Evolutionary conservation across 2,888 invertebrate species (phyloP), one percentile per base, ranked within the genome.

Genomic region (Ischnus inquisitorius): DNA sequence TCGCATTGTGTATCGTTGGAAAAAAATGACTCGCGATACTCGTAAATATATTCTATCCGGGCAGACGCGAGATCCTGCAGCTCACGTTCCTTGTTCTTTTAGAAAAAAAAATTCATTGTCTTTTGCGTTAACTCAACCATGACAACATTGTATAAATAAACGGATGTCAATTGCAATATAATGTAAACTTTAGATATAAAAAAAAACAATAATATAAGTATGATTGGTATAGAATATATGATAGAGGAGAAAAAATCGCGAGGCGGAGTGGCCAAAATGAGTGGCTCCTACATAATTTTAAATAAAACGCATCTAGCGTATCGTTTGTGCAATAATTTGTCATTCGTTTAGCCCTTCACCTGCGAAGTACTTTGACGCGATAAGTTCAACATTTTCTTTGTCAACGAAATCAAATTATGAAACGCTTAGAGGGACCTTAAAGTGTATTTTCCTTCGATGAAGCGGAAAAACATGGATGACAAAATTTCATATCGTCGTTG

Each of bases 121-220:
- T 72, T 65, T 62, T 60, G 28, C 22, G 12, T 69, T 75, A 54
- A 72, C 54, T 48, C 28, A 69, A 76, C 74, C 79, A 79, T 82
- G 72, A 83, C 64, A 84, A 84, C 75, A 84, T 81, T 90, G 88
- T 87, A 89, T 87, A 90, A 89, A 89, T 88, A 88, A 89, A 91
- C 90, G 84, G 83, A 90, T 91, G 91, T 91, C 91, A 91, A 91
- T 91, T 91, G 90, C 88, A 89, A 89, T 89, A 88, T 86, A 87
- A 88, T 86, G 82, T 88, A 88, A 88, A 88, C 83, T 85, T 60
- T 85, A 88, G 75, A 80, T 80, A 76, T 81, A 25, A 60, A 60
- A 60, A 60, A 60, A 54, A 54, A 54, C 8, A 34, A 34, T 60
- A 25, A 60, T 12, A 48, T 86, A 85, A 85, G 83, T 72, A 80